phyloP scores from a whole-genome alignment of 1,140 invertebrate species.

The Lasaia peninsularis region DNA sequence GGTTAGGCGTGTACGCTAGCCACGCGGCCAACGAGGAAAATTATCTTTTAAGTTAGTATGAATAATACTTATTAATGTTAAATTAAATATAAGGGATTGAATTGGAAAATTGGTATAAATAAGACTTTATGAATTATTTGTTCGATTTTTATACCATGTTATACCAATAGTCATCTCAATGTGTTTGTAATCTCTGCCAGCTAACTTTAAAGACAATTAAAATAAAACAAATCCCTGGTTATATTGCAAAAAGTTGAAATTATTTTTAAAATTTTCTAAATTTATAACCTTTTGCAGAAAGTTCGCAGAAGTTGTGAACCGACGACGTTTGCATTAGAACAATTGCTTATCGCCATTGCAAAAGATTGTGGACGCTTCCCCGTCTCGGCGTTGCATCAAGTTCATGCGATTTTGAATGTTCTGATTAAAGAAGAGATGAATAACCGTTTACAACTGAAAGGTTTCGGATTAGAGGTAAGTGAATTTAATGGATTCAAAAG shows the following conservation, averaged over 20 bases:
- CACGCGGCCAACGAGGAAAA: too few species aligned
- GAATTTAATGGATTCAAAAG: background rate
- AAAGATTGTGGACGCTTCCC: constrained; percentile 82
- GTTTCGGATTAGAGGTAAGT: background rate
- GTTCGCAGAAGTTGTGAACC: constrained; percentile 91
- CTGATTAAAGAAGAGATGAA: constrained; percentile 58
- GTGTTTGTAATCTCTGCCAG: too few species aligned
- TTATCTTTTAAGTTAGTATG: too few species aligned
- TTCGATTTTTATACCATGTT: too few species aligned
- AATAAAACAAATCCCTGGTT: too few species aligned
- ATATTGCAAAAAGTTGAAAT: constrained; percentile 87
- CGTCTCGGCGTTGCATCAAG: constrained; percentile 82
- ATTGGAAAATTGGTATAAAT: too few species aligned
- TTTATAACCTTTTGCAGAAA: constrained; percentile 76
- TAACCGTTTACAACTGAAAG: constrained; percentile 50
- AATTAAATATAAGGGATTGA: too few species aligned
- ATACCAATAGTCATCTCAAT: too few species aligned
- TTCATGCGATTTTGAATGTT: constrained; percentile 63
- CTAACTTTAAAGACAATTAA: too few species aligned
- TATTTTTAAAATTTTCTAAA: constrained; percentile 25
- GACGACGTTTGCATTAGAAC: constrained; percentile 93
- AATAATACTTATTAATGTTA: too few species aligned
- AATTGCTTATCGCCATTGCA: constrained; percentile 87
- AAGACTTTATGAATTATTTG: too few species aligned
- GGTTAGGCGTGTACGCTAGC: too few species aligned